Conservation (phyloP, 2,797 vertebrate genomes). For the Channa striata region DNA sequence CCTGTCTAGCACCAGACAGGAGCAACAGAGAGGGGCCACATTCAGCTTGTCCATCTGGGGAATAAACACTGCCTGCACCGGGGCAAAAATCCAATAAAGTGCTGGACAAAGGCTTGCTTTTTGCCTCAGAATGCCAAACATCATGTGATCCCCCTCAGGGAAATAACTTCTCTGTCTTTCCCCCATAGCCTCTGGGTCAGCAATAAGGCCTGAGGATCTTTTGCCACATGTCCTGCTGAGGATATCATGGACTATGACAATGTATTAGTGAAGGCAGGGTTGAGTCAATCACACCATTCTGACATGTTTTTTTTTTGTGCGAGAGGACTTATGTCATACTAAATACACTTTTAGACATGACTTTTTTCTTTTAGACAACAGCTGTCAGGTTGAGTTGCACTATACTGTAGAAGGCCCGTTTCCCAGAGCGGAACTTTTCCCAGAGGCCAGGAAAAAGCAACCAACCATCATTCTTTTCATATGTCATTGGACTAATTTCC, state of each 20-base stretch:
- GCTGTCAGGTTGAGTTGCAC: neutral
- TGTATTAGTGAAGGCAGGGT: conserved; percentile 45
- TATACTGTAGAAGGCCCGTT: neutral
- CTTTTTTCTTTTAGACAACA: too few relatives aligned
- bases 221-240: conserved; percentile 69
- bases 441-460: too few relatives aligned
- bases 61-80: conserved; percentile 59
- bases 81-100: conserved; percentile 83
- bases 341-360: conserved; percentile 4
- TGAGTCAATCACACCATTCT: conserved; percentile 16
- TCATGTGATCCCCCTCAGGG: conserved; percentile 81
- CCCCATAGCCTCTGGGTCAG: conserved; percentile 62
- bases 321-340: neutral
- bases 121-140: conserved; percentile 80
- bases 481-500: too few relatives aligned
- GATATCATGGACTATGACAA: conserved; percentile 63
- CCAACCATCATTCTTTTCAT: too few relatives aligned
- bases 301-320: conserved; percentile 34
- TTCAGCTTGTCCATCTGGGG: conserved; percentile 58
- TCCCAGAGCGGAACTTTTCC: too few relatives aligned
- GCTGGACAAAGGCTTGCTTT: conserved; percentile 80
- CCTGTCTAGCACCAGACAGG: conserved; percentile 52
- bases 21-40: conserved; percentile 60
- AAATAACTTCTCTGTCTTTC: conserved; percentile 71
- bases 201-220: conserved; percentile 74